A percentile compares a stretch with the other conserved stretches of the same genome.
These are phyloP conservation scores for Cotesia congregata DNA, from an alignment of 2,888 invertebrate species.

Conservation along the genomic window DNA sequence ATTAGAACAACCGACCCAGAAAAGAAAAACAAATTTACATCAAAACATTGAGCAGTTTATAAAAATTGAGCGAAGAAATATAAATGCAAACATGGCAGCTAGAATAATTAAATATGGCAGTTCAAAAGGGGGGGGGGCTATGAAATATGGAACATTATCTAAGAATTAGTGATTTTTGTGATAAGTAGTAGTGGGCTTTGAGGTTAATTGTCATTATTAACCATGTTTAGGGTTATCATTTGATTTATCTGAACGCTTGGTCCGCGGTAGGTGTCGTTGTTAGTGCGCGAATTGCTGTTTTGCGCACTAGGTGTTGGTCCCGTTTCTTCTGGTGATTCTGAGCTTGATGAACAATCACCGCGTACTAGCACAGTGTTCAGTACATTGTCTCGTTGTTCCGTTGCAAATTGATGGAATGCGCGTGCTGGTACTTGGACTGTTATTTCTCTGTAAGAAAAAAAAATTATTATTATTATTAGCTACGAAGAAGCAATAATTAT, in stretches of 20 bases:
- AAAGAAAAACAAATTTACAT: background rate
- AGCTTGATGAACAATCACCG: slow-evolving; percentile 45
- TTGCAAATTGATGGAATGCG: slow-evolving; percentile 51
- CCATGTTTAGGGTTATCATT: slow-evolving; percentile 47
- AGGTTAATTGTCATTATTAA: slow-evolving; percentile 32
- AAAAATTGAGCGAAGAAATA: background rate
- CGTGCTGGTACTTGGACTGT: slow-evolving; percentile 50
- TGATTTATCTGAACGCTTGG: slow-evolving; percentile 50
- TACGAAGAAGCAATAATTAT: background rate
- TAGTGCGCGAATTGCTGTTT: slow-evolving; percentile 35
- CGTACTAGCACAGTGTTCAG: slow-evolving; percentile 51
- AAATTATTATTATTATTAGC: background rate
- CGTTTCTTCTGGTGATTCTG: slow-evolving; percentile 35
- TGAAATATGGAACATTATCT: background rate
- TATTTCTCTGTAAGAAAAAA: slow-evolving; percentile 50
- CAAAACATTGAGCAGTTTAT: background rate
- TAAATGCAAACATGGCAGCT: background rate
- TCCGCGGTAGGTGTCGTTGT: slow-evolving; percentile 43
- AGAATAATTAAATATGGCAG: background rate
- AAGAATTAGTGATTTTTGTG: background rate
- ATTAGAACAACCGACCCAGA: background rate
- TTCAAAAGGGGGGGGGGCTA: background rate
- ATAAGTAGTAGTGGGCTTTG: background rate
- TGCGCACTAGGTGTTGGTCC: slow-evolving; percentile 37
- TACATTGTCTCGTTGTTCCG: slow-evolving; percentile 56